Evolutionary conservation across 2,888 invertebrate genomes (phyloP).

Genomic region (Creontiades dilutus): DNA sequence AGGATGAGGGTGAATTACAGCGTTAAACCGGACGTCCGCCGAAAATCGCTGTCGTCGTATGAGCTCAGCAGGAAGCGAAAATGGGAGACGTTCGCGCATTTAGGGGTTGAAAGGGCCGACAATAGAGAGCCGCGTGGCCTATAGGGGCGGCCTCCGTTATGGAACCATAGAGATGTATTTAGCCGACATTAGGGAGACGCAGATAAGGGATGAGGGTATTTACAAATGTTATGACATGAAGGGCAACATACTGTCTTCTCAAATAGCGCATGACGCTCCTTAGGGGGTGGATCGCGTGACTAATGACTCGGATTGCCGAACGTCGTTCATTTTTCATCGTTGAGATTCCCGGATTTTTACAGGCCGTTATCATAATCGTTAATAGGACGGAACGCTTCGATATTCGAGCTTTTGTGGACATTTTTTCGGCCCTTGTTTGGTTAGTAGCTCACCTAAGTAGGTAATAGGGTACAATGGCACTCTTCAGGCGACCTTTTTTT

Average conservation of each 20-base stretch:
- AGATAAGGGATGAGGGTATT: slow-evolving; percentile 69
- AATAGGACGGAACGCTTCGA: no score
- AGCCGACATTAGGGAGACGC: slow-evolving; percentile 49
- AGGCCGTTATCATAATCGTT: no score
- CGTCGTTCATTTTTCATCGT: neutral
- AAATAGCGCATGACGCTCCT: neutral
- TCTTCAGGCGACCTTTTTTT: no score
- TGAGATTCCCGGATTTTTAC: no score
- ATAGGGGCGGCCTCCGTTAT: slow-evolving; percentile 56
- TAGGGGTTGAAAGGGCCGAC: slow-evolving; percentile 11
- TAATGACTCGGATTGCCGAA: neutral
- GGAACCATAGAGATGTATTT: slow-evolving; percentile 54
- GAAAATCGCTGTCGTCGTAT: neutral
- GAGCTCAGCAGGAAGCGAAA: slow-evolving; percentile 43
- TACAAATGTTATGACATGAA: slow-evolving; percentile 70
- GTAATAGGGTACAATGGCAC: no score
- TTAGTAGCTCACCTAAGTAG: no score
- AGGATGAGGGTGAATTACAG: slow-evolving; percentile 37
- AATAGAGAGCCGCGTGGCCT: slow-evolving; percentile 27
- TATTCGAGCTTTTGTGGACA: no score
- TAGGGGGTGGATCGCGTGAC: neutral
- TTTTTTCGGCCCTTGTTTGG: no score
- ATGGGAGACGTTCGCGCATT: slow-evolving; percentile 13
- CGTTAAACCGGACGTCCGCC: neutral
- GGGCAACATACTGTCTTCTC: slow-evolving; percentile 60